These are phyloP conservation scores for Nibea albiflora DNA, from an alignment of 2,113 vertebrate genomes.

Conservation along the genomic window DNA sequence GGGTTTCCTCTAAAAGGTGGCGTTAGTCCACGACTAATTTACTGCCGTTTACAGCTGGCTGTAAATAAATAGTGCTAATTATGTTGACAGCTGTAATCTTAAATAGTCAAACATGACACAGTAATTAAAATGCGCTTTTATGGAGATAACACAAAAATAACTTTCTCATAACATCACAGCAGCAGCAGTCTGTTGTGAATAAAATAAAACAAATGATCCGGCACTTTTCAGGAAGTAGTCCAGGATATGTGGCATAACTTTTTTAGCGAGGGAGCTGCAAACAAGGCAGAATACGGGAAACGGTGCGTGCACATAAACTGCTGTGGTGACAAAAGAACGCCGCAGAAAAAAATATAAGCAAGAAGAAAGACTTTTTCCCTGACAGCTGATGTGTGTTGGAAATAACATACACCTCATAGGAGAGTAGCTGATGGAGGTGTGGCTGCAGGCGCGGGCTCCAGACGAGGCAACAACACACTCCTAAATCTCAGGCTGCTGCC, in stretches of 20 bases:
- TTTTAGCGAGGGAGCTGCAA: background rate
- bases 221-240: background rate
- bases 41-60: conserved; percentile 3
- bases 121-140: conserved; percentile 23
- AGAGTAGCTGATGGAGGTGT: conserved; percentile 38
- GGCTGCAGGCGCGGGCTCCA: conserved; percentile 55
- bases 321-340: background rate
- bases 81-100: conserved; percentile 9
- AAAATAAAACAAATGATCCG: background rate
- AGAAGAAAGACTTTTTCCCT: background rate
- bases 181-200: background rate
- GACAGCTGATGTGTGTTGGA: conserved; percentile 16
- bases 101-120: background rate
- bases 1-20: background rate
- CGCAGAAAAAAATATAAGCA: background rate
- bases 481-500: conserved; percentile 81
- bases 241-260: no score
- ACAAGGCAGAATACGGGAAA: background rate
- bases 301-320: background rate
- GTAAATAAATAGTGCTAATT: conserved; percentile 7
- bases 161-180: background rate
- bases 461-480: conserved; percentile 61
- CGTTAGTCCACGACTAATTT: background rate
- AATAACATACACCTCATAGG: conserved; percentile 17
- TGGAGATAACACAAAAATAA: background rate